A percentile compares a stretch with the other conserved stretches of the same genome.
phyloP scores from a whole-genome alignment of 2,113 vertebrate genomes.

The Perccottus glenii region DNA sequence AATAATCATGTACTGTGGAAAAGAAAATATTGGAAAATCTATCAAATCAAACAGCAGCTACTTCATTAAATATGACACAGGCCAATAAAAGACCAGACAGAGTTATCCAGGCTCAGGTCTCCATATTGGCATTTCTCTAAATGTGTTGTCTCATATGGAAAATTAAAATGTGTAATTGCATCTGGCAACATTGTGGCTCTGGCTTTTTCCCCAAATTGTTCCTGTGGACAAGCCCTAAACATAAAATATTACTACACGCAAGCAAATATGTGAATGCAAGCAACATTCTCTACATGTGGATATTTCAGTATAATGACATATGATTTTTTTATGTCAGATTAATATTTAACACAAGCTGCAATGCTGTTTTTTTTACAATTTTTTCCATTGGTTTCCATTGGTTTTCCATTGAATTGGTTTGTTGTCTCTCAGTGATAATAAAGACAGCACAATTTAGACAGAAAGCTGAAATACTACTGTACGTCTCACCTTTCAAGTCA shows the following conservation, averaged over 20 bases:
- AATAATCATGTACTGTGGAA: too few species aligned
- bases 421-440: background rate
- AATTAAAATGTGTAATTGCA: conserved; percentile 10
- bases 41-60: background rate
- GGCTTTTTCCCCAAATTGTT: conserved; percentile 2
- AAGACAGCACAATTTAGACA: background rate
- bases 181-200: background rate
- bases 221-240: background rate
- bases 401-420: background rate
- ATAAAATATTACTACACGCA: background rate
- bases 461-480: background rate
- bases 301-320: background rate
- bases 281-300: background rate
- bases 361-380: too few species aligned
- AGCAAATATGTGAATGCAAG: background rate
- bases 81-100: background rate
- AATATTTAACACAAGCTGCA: too few species aligned
- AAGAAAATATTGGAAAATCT: too few species aligned
- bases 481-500: background rate
- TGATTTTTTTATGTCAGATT: background rate
- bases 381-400: too few species aligned
- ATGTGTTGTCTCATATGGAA: conserved; percentile 6
- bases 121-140: background rate
- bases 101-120: background rate
- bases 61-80: background rate